Evolutionary conservation across 1,140 invertebrate species (phyloP), one percentile per base, ranked within the genome.

Genomic region (Aculops lycopersici): DNA sequence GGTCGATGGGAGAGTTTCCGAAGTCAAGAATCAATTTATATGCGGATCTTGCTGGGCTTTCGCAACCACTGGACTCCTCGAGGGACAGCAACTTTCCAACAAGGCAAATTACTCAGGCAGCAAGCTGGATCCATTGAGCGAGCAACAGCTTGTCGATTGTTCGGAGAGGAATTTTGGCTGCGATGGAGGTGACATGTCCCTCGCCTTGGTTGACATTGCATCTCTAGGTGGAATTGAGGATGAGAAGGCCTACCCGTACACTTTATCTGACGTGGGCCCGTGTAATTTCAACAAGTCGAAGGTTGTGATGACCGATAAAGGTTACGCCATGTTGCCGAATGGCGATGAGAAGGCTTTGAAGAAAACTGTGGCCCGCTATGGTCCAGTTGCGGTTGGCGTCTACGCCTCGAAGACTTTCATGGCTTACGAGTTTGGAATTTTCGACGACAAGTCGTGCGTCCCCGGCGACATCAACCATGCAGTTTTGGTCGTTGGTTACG

Each of bases 91-190:
- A 56, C 88, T 75, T 59, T 69, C 80, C 45, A 70, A 74, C 54
- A 70, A 65, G 19, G 74, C 18, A 12, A 36, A 35, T 18, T 42
- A 46, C 16, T 5, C 37, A 14, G 2, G n/a, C n/a, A 17, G 74
- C 36, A 65, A 69, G 45, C 62, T 97, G 13, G 66, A 84, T 3
- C 84, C 80, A 2, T 65, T 98, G 0, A 88, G 79, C 47, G 88
- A 97, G 61, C 88, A 97, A 62, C 94, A 97, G 57, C 60, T 97
- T 35, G 66, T 97, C 18, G 90, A 97, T 61, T 97, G 90, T 53
- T 86, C 81, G 1, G 31, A 35, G 12, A n/a, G 31, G 12, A 35
- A 35, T n/a, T 35, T 12, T 35, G 31, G 31, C n/a, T 35, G 31
- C n/a, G 31, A 35, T n/a, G 31, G 31, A 35, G 31, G 31, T 35